Conservation (phyloP, 2,888 invertebrate genomes). For the Nasonia oneida region DNA sequence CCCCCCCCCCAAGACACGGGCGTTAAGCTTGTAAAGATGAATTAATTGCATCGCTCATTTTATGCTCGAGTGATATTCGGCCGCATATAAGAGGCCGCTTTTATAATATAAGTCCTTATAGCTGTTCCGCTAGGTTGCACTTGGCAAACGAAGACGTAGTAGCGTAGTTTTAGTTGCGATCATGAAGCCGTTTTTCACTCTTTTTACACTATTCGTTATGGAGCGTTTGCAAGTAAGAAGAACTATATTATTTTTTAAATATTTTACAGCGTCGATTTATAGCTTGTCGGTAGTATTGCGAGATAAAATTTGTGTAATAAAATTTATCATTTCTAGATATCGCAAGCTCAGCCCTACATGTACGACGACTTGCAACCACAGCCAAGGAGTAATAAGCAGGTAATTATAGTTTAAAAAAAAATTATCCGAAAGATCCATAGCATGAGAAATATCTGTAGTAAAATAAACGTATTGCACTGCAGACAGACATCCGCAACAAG, state of each 20-base stretch:
- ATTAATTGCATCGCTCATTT: constrained; percentile 20
- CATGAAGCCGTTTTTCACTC: constrained; percentile 21
- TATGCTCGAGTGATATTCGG: constrained; percentile 28
- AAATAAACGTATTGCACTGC: background rate
- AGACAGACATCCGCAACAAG: constrained; percentile 62
- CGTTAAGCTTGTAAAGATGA: constrained; percentile 11
- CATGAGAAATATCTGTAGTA: too few species aligned
- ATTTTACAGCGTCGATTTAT: too few species aligned
- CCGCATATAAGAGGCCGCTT: constrained; percentile 15
- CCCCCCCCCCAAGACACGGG: background rate
- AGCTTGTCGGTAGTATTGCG: background rate
- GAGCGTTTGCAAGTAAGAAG: constrained; percentile 8
- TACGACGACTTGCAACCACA: background rate
- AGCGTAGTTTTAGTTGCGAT: background rate
- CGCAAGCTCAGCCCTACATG: background rate
- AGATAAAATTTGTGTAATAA: background rate
- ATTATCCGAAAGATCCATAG: too few species aligned
- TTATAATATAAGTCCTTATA: constrained; percentile 37
- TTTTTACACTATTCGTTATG: background rate
- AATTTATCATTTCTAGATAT: background rate
- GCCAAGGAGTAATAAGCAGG: background rate
- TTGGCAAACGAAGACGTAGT: background rate
- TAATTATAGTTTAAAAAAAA: background rate
- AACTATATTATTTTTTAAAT: too few species aligned
- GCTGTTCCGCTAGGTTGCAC: constrained; percentile 14